Evolutionary conservation across 2,113 vertebrate genomes (phyloP).

Genomic region (Daubentonia madagascariensis): DNA sequence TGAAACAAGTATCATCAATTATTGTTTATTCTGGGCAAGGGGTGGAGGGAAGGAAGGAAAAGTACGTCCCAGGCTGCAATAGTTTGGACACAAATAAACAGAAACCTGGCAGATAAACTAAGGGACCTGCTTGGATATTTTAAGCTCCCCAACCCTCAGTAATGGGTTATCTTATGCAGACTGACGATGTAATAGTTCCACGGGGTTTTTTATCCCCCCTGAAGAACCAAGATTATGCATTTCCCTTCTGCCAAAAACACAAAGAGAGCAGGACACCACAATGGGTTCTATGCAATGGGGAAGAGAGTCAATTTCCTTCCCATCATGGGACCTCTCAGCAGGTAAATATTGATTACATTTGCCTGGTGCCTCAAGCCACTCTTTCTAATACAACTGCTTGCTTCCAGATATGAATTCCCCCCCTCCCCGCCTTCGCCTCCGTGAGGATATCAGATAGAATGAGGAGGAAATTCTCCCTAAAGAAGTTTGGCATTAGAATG

Average conservation of each 20-base stretch:
- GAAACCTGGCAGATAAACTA: background rate
- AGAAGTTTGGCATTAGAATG: slow-evolving; percentile 45
- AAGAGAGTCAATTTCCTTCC: slow-evolving; percentile 64
- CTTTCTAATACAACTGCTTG: slow-evolving; percentile 54
- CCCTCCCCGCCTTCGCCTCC: slow-evolving; percentile 12
- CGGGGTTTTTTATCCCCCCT: background rate
- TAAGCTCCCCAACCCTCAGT: background rate
- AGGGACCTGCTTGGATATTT: background rate
- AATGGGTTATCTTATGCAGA: slow-evolving; percentile 22
- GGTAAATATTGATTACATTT: slow-evolving; percentile 74
- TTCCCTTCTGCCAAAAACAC: slow-evolving; percentile 35
- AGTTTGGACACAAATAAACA: background rate
- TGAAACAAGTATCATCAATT: background rate
- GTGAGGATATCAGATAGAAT: slow-evolving; percentile 34
- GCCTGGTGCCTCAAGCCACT: slow-evolving; percentile 56
- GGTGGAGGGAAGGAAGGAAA: background rate
- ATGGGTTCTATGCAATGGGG: background rate
- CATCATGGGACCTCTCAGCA: slow-evolving; percentile 60
- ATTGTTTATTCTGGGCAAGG: slow-evolving; percentile 1
- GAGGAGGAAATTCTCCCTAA: slow-evolving; percentile 62
- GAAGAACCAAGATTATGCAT: slow-evolving; percentile 42
- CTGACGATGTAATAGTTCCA: background rate
- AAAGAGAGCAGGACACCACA: slow-evolving; percentile 33
- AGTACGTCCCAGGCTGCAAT: background rate
- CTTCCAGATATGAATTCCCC: slow-evolving; percentile 58